Evolutionary conservation across 2,113 vertebrate genomes (phyloP).

Genomic region (Mionectes macconnelli): DNA sequence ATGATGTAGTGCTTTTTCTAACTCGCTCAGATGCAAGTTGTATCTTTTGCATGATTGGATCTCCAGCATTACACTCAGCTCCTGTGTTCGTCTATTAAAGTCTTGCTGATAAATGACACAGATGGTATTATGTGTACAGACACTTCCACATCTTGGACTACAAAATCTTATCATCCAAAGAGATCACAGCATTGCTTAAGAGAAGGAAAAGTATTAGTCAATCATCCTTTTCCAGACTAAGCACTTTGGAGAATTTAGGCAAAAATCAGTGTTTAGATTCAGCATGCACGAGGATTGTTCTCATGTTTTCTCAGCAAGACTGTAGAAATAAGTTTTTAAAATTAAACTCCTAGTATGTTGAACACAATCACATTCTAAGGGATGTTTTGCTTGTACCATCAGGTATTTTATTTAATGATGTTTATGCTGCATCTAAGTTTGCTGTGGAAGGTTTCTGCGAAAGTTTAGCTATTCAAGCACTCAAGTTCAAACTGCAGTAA

Average conservation of each 20-base stretch:
- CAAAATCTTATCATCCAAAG: not conserved
- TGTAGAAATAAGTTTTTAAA: not conserved
- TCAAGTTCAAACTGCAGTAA: constrained; percentile 87
- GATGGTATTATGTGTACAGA: not conserved
- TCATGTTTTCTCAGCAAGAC: not conserved
- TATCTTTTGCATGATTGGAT: not conserved
- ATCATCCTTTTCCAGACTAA: not conserved
- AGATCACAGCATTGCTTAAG: not conserved
- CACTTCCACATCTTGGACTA: not conserved
- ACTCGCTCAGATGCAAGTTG: not conserved
- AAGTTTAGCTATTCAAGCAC: constrained; percentile 84
- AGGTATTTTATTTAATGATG: constrained; percentile 89
- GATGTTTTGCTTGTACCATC: constrained; percentile 3
- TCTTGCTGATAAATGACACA: constrained; percentile 12
- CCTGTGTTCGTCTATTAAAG: not conserved
- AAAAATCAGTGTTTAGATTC: not conserved
- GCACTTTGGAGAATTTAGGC: not conserved
- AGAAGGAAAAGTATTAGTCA: not conserved
- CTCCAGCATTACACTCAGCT: not conserved
- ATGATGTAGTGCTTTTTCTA: not conserved
- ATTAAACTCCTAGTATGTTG: not conserved
- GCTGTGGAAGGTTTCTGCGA: constrained; percentile 90
- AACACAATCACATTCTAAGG: not conserved
- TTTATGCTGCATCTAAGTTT: constrained; percentile 88
- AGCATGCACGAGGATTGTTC: not conserved